Conservation (phyloP, 2,888 invertebrate species). For the Scelioninae gen. 1 region DNA sequence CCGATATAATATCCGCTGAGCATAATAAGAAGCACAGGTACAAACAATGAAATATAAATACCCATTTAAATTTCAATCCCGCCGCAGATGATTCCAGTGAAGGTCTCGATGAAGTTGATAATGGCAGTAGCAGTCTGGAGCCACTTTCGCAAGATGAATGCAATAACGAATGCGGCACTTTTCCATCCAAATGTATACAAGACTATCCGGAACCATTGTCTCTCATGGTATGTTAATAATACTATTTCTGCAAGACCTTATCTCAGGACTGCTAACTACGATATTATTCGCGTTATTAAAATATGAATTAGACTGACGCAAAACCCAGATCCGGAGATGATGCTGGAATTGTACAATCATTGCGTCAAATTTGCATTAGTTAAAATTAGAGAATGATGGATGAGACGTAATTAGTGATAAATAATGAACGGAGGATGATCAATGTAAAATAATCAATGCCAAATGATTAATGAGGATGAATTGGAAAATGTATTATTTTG, state of each 20-base stretch:
- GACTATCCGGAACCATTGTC: conserved; percentile 79
- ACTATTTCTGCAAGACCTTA: conserved; percentile 31
- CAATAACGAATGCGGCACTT: conserved; percentile 79
- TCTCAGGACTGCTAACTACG: not conserved
- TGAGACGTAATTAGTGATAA: too few relatives aligned
- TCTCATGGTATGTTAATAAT: conserved; percentile 78
- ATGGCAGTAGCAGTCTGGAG: conserved; percentile 78
- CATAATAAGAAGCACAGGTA: not conserved
- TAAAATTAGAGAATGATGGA: not conserved
- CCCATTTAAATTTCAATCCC: conserved; percentile 39
- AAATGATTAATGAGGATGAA: too few relatives aligned
- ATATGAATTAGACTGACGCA: conserved; percentile 1
- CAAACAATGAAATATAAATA: conserved; percentile 52
- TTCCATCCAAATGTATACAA: conserved; percentile 71
- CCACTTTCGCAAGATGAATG: conserved; percentile 80
- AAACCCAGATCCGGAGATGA: not conserved
- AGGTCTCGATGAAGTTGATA: conserved; percentile 77
- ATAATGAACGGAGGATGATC: too few relatives aligned
- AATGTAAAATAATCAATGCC: too few relatives aligned
- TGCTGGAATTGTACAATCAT: not conserved
- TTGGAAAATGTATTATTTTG: too few relatives aligned
- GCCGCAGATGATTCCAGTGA: conserved; percentile 44
- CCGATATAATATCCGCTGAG: not conserved
- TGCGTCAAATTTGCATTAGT: not conserved
- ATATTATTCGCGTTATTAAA: conserved; percentile 13